Conservation (phyloP, 2,113 vertebrate species). For the Bubo bubo region DNA sequence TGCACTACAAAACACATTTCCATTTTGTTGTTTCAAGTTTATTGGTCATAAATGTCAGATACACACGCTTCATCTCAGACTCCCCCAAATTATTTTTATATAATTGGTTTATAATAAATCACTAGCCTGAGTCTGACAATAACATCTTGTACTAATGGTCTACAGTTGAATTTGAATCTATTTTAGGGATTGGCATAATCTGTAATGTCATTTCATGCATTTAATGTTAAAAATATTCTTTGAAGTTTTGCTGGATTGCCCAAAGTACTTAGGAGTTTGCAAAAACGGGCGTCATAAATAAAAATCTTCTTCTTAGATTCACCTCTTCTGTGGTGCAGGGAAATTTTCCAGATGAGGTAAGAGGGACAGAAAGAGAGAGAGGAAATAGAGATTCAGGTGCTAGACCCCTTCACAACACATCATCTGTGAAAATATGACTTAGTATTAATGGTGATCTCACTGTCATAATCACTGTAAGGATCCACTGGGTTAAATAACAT, state of each 20-base stretch:
- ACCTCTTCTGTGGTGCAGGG: not conserved
- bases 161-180: not conserved
- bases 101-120: not conserved
- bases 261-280: not conserved
- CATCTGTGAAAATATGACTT: not conserved
- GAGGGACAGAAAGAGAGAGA: not conserved
- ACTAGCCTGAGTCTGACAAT: not conserved
- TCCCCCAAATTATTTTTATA: not conserved
- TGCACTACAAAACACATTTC: not conserved
- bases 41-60: not conserved
- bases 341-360: not conserved
- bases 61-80: not conserved
- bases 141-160: constrained; percentile 6
- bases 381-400: not conserved
- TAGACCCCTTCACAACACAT: not conserved
- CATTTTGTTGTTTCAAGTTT: not conserved
- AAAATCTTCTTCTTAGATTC: constrained; percentile 3
- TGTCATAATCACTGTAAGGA: not conserved
- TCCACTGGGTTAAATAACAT: not conserved
- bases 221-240: not conserved
- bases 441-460: not conserved
- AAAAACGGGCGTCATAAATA: not conserved
- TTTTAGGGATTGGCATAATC: not conserved
- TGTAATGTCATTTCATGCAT: not conserved
- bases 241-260: not conserved